Evolutionary conservation across 2,888 invertebrate species (phyloP).

Genomic region (Athetis lepigone): DNA sequence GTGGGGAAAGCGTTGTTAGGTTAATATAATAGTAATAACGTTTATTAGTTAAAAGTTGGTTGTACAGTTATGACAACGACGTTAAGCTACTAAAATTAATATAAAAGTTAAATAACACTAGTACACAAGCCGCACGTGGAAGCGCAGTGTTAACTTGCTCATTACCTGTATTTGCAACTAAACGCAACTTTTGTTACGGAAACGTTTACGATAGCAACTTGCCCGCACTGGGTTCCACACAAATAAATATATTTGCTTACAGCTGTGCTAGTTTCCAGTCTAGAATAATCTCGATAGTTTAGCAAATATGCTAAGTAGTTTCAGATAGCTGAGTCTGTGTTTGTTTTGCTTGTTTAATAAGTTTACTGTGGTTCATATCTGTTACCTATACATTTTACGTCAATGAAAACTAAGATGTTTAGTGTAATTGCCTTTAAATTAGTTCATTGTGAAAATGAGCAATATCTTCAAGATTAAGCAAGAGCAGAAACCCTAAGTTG

Average conservation of each 20-base stretch:
- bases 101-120: slow-evolving; percentile 39
- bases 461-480: too few relatives aligned
- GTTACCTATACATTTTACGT: background rate
- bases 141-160: slow-evolving; percentile 39
- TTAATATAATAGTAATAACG: too few relatives aligned
- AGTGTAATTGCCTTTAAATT: too few relatives aligned
- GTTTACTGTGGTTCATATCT: background rate
- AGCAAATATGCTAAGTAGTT: slow-evolving; percentile 19
- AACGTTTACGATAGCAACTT: slow-evolving; percentile 59
- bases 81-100: slow-evolving; percentile 25
- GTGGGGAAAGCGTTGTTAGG: too few relatives aligned
- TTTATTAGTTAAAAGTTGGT: too few relatives aligned
- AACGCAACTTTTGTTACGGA: slow-evolving; percentile 55
- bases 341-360: slow-evolving; percentile 6
- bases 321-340: background rate
- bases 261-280: slow-evolving; percentile 7
- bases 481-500: too few relatives aligned
- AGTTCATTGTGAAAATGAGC: too few relatives aligned
- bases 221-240: slow-evolving; percentile 25
- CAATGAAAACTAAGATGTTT: background rate
- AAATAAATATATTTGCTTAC: slow-evolving; percentile 35
- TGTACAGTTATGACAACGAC: background rate
- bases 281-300: slow-evolving; percentile 19
- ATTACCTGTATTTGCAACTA: slow-evolving; percentile 60
- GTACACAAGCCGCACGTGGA: slow-evolving; percentile 31